Evolutionary conservation across 2,888 invertebrate species (phyloP).

Genomic region (Epinotia ramella): DNA sequence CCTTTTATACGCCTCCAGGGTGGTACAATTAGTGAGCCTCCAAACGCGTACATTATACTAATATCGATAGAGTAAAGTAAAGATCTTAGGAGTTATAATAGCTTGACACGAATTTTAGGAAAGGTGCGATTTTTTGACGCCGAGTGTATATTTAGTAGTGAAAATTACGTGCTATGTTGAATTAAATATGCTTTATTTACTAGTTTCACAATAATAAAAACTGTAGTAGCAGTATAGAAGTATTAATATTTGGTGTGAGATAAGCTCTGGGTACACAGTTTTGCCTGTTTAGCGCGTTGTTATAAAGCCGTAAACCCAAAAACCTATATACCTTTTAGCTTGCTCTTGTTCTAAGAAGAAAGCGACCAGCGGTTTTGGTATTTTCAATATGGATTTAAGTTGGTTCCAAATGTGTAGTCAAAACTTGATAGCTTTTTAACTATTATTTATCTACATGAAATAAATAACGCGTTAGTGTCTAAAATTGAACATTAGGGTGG

Average conservation of each 20-base stretch:
- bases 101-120: no score
- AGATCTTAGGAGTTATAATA: no score
- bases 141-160: background rate
- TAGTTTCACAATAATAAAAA: slow-evolving; percentile 19
- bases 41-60: no score
- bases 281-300: slow-evolving; percentile 76
- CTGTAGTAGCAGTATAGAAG: background rate
- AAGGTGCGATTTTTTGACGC: no score
- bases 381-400: background rate
- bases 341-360: slow-evolving; percentile 53
- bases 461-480: no score
- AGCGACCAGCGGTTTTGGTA: slow-evolving; percentile 43
- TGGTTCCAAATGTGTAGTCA: background rate
- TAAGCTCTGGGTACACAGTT: slow-evolving; percentile 57
- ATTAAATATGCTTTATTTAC: slow-evolving; percentile 18
- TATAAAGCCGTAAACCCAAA: slow-evolving; percentile 82
- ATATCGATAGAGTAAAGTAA: no score
- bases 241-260: slow-evolving; percentile 31
- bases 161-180: background rate
- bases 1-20: no score
- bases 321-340: slow-evolving; percentile 66
- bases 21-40: no score
- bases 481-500: no score
- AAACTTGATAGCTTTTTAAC: no score
- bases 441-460: no score